Conservation (phyloP, 2,888 invertebrate species). For the Matsumyia berberina region DNA sequence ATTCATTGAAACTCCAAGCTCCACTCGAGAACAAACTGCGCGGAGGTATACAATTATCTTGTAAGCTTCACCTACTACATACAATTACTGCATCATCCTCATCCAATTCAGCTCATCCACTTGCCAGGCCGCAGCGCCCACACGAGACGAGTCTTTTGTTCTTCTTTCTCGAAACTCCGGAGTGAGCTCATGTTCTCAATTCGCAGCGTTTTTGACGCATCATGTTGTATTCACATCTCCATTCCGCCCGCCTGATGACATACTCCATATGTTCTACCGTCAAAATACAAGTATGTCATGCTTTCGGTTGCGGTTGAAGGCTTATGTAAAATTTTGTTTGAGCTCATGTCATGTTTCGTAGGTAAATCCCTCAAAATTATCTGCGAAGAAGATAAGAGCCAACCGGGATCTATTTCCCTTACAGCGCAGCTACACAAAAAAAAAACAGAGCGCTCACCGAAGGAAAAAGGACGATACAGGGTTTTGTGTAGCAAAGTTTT, state of each 20-base stretch:
- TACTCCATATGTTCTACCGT: background rate
- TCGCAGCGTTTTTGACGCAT: conserved; percentile 65
- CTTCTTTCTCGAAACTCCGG: conserved; percentile 12
- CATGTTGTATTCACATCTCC: conserved; percentile 49
- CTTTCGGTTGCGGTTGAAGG: conserved; percentile 68
- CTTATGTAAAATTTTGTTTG: conserved; percentile 75
- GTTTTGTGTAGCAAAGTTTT: conserved; percentile 66
- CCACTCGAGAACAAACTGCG: conserved; percentile 15
- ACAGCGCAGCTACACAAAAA: conserved; percentile 1
- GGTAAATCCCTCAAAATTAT: conserved; percentile 73
- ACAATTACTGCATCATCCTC: background rate
- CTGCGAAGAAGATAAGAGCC: conserved; percentile 63
- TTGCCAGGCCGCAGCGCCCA: background rate
- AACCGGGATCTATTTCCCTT: conserved; percentile 18
- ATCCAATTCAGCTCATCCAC: background rate
- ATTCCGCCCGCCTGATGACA: background rate
- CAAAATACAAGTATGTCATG: conserved; percentile 31
- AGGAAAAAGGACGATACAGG: conserved; percentile 13
- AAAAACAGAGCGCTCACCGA: background rate
- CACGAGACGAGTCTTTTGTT: conserved; percentile 23
- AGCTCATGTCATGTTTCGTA: conserved; percentile 71
- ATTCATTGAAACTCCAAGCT: conserved; percentile 22
- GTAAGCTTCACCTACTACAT: background rate
- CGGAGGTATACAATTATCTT: conserved; percentile 20
- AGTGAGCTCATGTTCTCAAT: conserved; percentile 55